Base-by-base conservation (phyloP, 2,113 vertebrate genomes). In the Cheilinus undulatus region DNA sequence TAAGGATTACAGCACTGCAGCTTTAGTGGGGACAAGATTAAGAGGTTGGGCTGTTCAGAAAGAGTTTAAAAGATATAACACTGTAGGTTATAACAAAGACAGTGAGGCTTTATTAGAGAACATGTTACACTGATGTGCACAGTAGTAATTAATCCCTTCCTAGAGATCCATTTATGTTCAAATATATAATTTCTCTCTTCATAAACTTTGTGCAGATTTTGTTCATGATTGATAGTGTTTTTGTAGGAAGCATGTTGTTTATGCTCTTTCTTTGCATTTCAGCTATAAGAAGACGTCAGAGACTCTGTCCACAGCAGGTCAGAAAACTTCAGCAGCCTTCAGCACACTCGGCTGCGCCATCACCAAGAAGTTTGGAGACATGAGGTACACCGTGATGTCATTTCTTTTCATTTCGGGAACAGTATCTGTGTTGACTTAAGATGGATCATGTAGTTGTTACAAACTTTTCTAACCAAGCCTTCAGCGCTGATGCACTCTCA, bases 231-330 rank as follows among this genome's bases (percentile, higher is more conserved):
- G n/a, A n/a, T n/a, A n/a, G n/a, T 28, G 27, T 54, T 28, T 30
- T 2, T 19, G 20, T 19, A n/a, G 8, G 3, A 28, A 56, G 48
- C n/a, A 19, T 45, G 30, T 42, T 73, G 49, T 73, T 1, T 34
- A 34, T 67, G 8, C 1, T 3, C 10, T 3, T 20, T 49, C 11
- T 65, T 58, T 67, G 57, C 90, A 79, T 86, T 19, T 73, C 73
- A 99, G 97, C 62, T 99, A 97, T 77, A 99, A 97, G 92, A 98
- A 96, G 88, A 99, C 98, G 3, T 97, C 98, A 0, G 98, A 99
- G 86, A 98, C 97, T 0, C 83, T 99, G 70, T 96, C 92, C 84
- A 97, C 98, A 0, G 97, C 97, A 0, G 97, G 98, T 67, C 97
- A 97, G 87, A 98, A 93, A 82, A 98, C 98, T 24, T 93, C 97